Evolutionary conservation across 2,888 invertebrate genomes (phyloP).

Genomic region (Luperina testacea): DNA sequence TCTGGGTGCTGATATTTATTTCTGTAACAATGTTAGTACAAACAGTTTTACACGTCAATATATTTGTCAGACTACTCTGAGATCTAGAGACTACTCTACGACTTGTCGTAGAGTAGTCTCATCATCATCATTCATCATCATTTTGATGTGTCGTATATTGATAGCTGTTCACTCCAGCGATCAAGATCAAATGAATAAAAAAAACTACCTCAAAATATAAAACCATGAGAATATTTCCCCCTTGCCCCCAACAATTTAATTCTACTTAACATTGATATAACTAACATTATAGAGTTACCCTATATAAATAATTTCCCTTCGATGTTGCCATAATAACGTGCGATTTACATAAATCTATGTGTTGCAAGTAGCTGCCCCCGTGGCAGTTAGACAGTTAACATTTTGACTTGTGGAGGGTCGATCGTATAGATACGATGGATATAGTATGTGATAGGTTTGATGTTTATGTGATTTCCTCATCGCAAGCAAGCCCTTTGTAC

Average conservation of each 20-base stretch:
- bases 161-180: neutral
- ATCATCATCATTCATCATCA: neutral
- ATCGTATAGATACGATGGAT: conserved; percentile 37
- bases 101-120: too few relatives aligned
- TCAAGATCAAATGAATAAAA: neutral
- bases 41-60: neutral
- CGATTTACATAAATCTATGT: conserved; percentile 65
- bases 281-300: conserved; percentile 58
- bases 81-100: too few relatives aligned
- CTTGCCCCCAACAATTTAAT: conserved; percentile 59
- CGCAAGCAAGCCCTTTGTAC: neutral
- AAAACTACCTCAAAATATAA: conserved; percentile 24
- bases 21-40: neutral
- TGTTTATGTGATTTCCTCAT: neutral
- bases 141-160: neutral
- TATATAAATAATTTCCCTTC: conserved; percentile 57
- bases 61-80: neutral
- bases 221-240: conserved; percentile 38
- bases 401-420: conserved; percentile 74
- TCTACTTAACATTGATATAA: conserved; percentile 65
- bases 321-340: conserved; percentile 62
- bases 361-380: conserved; percentile 61
- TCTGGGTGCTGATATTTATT: neutral
- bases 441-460: neutral
- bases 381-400: conserved; percentile 74